Evolutionary conservation across 1,140 invertebrate species (phyloP).

Genomic region (Pteromalus puparum): DNA sequence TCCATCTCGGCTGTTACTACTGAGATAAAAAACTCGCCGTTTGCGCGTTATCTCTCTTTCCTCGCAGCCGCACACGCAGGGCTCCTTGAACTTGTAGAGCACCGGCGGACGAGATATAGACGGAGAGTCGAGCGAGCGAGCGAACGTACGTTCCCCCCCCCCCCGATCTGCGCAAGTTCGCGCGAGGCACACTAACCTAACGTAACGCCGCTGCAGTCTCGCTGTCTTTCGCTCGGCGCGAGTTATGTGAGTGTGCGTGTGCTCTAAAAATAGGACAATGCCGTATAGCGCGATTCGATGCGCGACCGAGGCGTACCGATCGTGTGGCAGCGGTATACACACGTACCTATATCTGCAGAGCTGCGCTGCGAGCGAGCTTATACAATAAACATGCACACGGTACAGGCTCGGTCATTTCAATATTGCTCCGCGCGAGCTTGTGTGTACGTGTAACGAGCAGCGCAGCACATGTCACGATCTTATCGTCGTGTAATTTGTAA

Average conservation of each 20-base stretch:
- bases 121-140: conserved; percentile 13
- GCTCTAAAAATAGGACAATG: conserved; percentile 50
- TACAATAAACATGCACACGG: neutral
- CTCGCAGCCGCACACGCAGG: neutral
- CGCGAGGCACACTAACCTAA: conserved; percentile 47
- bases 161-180: neutral
- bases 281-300: conserved; percentile 4
- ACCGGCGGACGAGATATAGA: neutral
- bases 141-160: neutral
- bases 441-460: neutral
- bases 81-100: conserved; percentile 42
- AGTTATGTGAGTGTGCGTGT: neutral
- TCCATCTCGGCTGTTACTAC: neutral
- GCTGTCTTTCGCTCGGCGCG: neutral
- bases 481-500: neutral
- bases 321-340: no score
- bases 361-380: neutral
- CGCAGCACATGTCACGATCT: neutral
- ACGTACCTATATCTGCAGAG: neutral
- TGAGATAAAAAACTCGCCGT: neutral
- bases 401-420: neutral
- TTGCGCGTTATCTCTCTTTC: neutral
- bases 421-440: neutral
- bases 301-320: neutral
- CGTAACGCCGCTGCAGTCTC: neutral